Conservation (phyloP, 2,797 vertebrate species). For the Manis crassicaudata region DNA sequence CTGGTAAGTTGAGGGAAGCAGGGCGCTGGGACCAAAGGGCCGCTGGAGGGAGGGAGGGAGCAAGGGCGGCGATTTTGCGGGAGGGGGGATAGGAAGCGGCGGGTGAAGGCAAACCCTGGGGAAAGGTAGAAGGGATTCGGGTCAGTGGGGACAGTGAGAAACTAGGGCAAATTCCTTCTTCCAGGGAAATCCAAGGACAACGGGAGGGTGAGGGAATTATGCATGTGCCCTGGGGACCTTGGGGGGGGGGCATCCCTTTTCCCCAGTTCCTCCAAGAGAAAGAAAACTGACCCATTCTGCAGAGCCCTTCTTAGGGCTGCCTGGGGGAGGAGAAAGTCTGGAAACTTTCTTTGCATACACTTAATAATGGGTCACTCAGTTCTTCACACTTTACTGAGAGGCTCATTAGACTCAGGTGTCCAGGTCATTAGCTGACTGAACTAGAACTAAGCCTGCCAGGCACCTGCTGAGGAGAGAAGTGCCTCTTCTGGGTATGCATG, state of each 20-base stretch:
- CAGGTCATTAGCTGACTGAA: constrained; percentile 65
- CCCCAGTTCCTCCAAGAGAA: neutral
- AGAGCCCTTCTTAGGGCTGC: neutral
- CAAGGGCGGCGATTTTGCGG: neutral
- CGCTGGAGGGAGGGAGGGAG: neutral
- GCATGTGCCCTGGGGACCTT: neutral
- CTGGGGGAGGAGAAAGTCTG: neutral
- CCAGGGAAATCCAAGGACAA: neutral
- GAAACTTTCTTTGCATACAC: constrained; percentile 35
- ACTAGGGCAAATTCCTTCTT: neutral
- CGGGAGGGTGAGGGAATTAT: neutral
- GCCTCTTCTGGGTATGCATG: neutral
- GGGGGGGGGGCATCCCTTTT: neutral
- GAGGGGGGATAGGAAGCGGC: neutral
- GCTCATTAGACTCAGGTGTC: constrained; percentile 56
- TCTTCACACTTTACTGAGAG: constrained; percentile 68
- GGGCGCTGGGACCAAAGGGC: neutral
- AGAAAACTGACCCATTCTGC: neutral
- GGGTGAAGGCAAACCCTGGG: neutral
- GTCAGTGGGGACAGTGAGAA: neutral
- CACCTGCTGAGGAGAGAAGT: constrained; percentile 4
- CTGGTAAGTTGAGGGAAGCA: constrained; percentile 83
- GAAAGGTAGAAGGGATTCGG: neutral
- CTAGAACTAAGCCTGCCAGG: constrained; percentile 32
- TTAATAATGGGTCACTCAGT: constrained; percentile 55